phyloP scores from a whole-genome alignment of 2,113 vertebrate genomes.

The Macroglossus sobrinus region DNA sequence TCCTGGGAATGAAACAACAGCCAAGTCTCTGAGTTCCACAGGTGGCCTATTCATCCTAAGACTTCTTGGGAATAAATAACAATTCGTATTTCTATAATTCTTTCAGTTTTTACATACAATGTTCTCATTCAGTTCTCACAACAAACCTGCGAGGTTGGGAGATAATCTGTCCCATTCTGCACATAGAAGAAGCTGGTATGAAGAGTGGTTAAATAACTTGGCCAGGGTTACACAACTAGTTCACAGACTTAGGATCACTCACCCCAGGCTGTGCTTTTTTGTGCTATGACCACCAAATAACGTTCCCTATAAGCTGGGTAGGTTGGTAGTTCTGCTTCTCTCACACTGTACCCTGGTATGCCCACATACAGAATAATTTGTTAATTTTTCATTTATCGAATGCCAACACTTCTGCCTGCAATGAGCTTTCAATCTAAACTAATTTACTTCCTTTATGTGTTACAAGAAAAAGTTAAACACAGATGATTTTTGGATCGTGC shows the following conservation, averaged over 20 bases:
- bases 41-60: not conserved
- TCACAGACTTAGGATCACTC: not conserved
- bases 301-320: not conserved
- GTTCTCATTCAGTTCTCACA: constrained; percentile 1
- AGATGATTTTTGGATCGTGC: not conserved
- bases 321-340: not conserved
- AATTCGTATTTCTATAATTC: not conserved
- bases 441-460: not conserved
- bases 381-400: not conserved
- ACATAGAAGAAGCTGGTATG: not conserved
- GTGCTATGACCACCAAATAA: not conserved
- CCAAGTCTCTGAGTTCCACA: constrained; percentile 5
- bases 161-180: not conserved
- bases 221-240: not conserved
- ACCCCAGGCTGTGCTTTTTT: not conserved
- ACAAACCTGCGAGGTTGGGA: not conserved
- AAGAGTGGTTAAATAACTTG: not conserved
- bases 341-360: not conserved
- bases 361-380: not conserved
- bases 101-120: not conserved
- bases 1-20: constrained; percentile 6
- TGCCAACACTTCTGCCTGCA: not conserved
- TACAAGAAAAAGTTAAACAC: constrained; percentile 12
- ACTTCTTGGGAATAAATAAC: not conserved
- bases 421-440: not conserved